phyloP scores from a whole-genome alignment of 1,140 invertebrate genomes.

The Diorhabda elongata region DNA sequence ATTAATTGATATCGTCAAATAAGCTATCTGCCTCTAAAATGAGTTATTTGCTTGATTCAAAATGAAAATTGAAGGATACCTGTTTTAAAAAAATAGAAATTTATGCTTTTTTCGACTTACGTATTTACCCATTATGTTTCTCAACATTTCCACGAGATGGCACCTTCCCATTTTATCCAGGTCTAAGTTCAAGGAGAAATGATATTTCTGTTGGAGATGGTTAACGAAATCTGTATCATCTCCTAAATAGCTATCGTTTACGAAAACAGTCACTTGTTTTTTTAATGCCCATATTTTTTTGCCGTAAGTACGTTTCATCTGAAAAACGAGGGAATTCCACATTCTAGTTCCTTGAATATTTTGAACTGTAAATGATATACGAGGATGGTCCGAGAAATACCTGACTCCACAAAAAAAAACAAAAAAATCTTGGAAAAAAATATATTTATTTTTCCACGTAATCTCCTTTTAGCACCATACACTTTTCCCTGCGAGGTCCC shows the following conservation, averaged over 20 bases:
- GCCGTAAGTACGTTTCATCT: slow-evolving; percentile 24
- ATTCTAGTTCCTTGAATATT: too few relatives aligned
- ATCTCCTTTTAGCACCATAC: too few relatives aligned
- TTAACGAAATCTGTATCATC: slow-evolving; percentile 47
- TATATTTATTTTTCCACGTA: too few relatives aligned
- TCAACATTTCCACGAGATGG: slow-evolving; percentile 42
- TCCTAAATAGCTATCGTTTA: slow-evolving; percentile 48
- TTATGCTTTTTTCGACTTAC: slow-evolving; percentile 22
- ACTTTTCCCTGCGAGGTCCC: too few relatives aligned
- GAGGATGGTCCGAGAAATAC: too few relatives aligned
- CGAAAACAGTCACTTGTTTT: slow-evolving; percentile 46
- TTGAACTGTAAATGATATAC: too few relatives aligned
- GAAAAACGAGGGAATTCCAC: background rate
- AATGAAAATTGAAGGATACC: background rate
- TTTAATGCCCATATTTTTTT: slow-evolving; percentile 32
- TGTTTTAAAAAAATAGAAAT: background rate
- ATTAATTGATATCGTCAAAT: slow-evolving; percentile 49
- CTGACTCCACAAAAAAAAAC: too few relatives aligned
- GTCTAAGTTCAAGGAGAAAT: slow-evolving; percentile 44
- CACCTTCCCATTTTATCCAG: slow-evolving; percentile 46
- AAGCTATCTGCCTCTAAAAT: slow-evolving; percentile 52
- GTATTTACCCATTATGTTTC: slow-evolving; percentile 23
- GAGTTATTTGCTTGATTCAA: background rate
- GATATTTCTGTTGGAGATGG: slow-evolving; percentile 46
- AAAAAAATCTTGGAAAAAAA: too few relatives aligned